phyloP scores from a whole-genome alignment of 1,140 invertebrate genomes.

The Eubasilissa regina region DNA sequence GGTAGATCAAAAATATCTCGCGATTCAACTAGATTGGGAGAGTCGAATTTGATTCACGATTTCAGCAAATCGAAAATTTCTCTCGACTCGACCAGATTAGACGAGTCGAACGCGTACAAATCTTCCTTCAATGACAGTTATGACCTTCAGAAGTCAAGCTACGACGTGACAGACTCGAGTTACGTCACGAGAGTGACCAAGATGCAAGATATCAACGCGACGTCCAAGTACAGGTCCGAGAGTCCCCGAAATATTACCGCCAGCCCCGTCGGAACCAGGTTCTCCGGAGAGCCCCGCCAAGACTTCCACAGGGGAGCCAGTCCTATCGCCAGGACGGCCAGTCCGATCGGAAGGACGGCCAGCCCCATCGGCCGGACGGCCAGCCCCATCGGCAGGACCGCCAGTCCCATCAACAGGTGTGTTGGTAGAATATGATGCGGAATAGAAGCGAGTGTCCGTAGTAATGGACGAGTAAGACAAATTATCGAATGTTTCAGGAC shows the following conservation, averaged over 20 bases:
- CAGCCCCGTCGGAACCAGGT: conserved; percentile 70
- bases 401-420: conserved; percentile 71
- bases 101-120: conserved; percentile 68
- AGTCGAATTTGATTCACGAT: conserved; percentile 63
- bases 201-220: conserved; percentile 63
- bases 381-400: conserved; percentile 69
- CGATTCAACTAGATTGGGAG: conserved; percentile 47
- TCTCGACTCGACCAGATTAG: conserved; percentile 41
- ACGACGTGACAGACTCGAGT: conserved; percentile 67
- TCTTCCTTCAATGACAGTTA: conserved; percentile 64
- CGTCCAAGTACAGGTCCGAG: conserved; percentile 66
- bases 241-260: conserved; percentile 68
- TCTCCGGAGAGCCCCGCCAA: conserved; percentile 67
- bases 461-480: not conserved
- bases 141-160: conserved; percentile 64
- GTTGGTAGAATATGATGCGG: not conserved
- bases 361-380: no score
- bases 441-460: not conserved
- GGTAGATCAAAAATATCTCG: conserved; percentile 64
- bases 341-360: conserved; percentile 69
- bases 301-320: conserved; percentile 63
- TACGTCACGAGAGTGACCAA: conserved; percentile 66
- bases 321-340: conserved; percentile 68
- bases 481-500: conserved; percentile 28
- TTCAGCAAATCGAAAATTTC: conserved; percentile 65